These are phyloP conservation scores for Dicyrtoma fusca DNA, from an alignment of 2,888 invertebrate genomes.

Conservation along the genomic window DNA sequence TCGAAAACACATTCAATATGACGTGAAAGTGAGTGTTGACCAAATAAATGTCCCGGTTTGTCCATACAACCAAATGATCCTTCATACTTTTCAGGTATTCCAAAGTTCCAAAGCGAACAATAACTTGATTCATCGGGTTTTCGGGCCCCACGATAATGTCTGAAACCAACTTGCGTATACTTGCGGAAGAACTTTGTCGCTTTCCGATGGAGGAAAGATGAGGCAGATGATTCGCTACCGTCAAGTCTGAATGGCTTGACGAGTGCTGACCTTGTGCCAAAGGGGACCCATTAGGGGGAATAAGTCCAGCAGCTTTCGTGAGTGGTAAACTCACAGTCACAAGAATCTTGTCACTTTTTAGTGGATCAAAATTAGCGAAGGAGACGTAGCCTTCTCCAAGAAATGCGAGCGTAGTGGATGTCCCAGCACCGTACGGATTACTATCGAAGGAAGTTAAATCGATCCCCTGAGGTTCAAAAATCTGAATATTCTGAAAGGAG, in stretches of 20 bases:
- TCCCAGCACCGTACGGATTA: conserved; percentile 44
- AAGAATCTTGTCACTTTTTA: conserved; percentile 26
- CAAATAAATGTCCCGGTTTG: conserved; percentile 44
- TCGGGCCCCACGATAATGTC: conserved; percentile 56
- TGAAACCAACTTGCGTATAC: conserved; percentile 52
- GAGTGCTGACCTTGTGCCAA: background rate
- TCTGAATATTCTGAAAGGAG: conserved; percentile 50
- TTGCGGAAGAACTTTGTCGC: conserved; percentile 40
- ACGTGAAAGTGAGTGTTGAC: conserved; percentile 52
- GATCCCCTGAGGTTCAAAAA: conserved; percentile 28
- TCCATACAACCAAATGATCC: conserved; percentile 49
- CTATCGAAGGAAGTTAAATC: conserved; percentile 42
- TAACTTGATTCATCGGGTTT: conserved; percentile 36
- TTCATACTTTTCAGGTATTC: conserved; percentile 46
- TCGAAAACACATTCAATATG: conserved; percentile 35
- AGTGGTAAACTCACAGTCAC: conserved; percentile 20
- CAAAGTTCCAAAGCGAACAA: conserved; percentile 37
- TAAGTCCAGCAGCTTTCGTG: conserved; percentile 14
- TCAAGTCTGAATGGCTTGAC: conserved; percentile 8
- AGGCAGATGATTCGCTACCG: background rate
- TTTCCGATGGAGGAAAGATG: conserved; percentile 27
- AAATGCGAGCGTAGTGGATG: conserved; percentile 45
- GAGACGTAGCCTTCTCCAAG: conserved; percentile 34
- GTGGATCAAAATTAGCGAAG: conserved; percentile 13
- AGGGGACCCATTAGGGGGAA: background rate